A percentile compares a stretch with the other conserved stretches of the same genome.
These are phyloP conservation scores for Coilia nasus DNA, from an alignment of 2,797 vertebrate genomes.

Conservation along the genomic window DNA sequence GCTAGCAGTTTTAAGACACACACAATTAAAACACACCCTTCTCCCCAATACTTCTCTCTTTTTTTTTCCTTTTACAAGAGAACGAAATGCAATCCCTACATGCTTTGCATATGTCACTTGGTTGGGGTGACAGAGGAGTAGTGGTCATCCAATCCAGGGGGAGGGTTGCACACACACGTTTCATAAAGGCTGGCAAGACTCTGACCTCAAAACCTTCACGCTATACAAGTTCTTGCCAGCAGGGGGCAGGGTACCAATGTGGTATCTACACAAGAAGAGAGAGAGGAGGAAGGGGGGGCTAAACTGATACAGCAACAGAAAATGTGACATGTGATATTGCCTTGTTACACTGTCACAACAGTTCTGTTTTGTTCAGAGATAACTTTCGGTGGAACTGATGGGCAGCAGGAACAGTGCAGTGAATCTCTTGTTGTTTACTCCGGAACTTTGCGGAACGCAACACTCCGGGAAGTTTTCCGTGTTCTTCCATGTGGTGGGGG, in stretches of 20 bases:
- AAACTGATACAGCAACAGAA: too few relatives aligned
- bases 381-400: too few relatives aligned
- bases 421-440: too few relatives aligned
- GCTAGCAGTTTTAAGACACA: slow-evolving; percentile 6
- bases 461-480: too few relatives aligned
- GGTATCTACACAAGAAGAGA: background rate
- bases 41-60: background rate
- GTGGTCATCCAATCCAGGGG: too few relatives aligned
- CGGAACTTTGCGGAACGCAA: too few relatives aligned
- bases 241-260: background rate
- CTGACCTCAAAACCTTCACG: slow-evolving; percentile 5
- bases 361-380: too few relatives aligned
- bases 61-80: too few relatives aligned
- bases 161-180: background rate
- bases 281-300: background rate
- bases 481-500: background rate
- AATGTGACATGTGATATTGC: too few relatives aligned
- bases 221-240: background rate
- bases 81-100: background rate
- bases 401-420: too few relatives aligned
- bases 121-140: background rate
- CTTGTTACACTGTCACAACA: too few relatives aligned
- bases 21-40: background rate
- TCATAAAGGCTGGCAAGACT: slow-evolving; percentile 39
- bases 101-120: slow-evolving; percentile 1